These are phyloP conservation scores for Mesaphorura yosii DNA, from an alignment of 1,140 invertebrate genomes.

Conservation along the genomic window DNA sequence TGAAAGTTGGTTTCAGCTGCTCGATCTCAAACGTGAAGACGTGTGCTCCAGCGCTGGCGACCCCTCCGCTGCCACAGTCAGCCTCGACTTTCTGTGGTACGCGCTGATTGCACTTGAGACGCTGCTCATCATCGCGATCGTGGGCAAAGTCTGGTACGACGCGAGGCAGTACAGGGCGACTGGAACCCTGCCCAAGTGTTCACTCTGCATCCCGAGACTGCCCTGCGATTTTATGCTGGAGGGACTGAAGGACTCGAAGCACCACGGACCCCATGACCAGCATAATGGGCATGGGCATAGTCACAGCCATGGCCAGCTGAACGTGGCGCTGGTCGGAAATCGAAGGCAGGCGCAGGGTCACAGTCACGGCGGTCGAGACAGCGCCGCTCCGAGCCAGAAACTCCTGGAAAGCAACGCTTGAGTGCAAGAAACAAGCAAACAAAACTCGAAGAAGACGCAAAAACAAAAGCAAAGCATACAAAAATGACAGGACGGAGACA, in stretches of 20 bases:
- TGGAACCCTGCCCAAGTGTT: constrained; percentile 16
- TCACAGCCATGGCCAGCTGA: too few relatives aligned
- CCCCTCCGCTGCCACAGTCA: not conserved
- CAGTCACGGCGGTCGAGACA: too few relatives aligned
- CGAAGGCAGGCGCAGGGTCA: too few relatives aligned
- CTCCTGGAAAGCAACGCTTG: too few relatives aligned
- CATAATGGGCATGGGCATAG: too few relatives aligned
- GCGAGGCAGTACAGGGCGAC: constrained; percentile 9
- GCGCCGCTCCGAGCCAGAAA: too few relatives aligned
- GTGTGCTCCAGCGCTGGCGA: constrained; percentile 10
- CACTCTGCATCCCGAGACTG: constrained; percentile 17
- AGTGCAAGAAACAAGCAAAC: too few relatives aligned
- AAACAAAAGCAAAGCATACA: too few relatives aligned
- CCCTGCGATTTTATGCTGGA: constrained; percentile 26
- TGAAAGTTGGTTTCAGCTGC: constrained; percentile 5
- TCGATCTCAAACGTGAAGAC: constrained; percentile 8
- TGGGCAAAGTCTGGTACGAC: constrained; percentile 18
- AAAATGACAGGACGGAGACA: too few relatives aligned
- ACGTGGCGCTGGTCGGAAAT: too few relatives aligned
- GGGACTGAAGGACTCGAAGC: constrained; percentile 12
- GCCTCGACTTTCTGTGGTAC: constrained; percentile 10
- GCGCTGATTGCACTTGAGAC: constrained; percentile 7
- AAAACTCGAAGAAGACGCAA: too few relatives aligned
- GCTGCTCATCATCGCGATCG: constrained; percentile 10
- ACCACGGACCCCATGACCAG: too few relatives aligned